Percentiles rank a stretch among this genome's conserved stretches.
These are phyloP conservation scores for Nannoperca australis DNA, from an alignment of 2,797 vertebrate species.

Conservation along the genomic window DNA sequence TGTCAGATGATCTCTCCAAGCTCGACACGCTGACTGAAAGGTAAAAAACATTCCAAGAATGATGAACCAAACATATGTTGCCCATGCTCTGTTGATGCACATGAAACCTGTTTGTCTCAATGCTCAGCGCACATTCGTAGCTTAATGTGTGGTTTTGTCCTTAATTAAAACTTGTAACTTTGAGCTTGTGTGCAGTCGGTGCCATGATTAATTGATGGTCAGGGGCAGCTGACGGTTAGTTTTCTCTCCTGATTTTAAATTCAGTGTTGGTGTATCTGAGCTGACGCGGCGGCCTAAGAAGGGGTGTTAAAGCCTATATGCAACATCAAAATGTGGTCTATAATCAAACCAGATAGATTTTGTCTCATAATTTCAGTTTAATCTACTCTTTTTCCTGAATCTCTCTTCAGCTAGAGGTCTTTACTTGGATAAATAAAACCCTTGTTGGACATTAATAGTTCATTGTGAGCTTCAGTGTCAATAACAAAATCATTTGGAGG, in stretches of 20 bases:
- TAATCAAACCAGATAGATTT: neutral
- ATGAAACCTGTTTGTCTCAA: neutral
- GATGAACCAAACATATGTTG: neutral
- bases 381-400: neutral
- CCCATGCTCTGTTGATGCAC: neutral
- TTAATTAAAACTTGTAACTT: conserved; percentile 50
- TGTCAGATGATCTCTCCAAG: conserved; percentile 93
- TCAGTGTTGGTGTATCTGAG: conserved; percentile 52
- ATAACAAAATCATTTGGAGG: neutral
- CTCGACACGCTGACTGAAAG: conserved; percentile 93
- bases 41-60: conserved; percentile 78
- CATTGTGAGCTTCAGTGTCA: neutral
- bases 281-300: neutral
- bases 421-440: conserved; percentile 2
- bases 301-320: conserved; percentile 7
- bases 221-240: conserved; percentile 54
- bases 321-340: neutral
- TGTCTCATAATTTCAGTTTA: neutral
- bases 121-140: neutral
- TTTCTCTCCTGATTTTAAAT: conserved; percentile 71
- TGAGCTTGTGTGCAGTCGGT: conserved; percentile 45
- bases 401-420: neutral
- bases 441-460: conserved; percentile 6
- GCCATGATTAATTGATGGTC: conserved; percentile 73
- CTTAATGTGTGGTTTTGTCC: conserved; percentile 38